phyloP scores from a whole-genome alignment of 2,888 invertebrate genomes.

The Tryphoninae sp. region DNA sequence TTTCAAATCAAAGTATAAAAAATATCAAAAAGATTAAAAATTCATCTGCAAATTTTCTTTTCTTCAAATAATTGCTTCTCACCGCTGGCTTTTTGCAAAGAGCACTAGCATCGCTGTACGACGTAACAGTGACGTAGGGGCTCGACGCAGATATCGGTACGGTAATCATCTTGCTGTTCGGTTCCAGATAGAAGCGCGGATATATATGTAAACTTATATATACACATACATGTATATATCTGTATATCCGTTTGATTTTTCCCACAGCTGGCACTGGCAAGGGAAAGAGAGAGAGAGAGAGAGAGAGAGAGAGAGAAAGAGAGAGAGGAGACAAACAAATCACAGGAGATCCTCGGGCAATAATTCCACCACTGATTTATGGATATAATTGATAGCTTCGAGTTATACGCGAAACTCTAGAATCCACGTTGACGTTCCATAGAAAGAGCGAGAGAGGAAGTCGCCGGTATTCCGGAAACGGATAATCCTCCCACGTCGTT shows the following conservation, averaged over 20 bases:
- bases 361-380: constrained; percentile 26
- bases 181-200: not conserved
- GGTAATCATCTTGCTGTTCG: constrained; percentile 75
- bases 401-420: not conserved
- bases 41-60: not conserved
- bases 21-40: not conserved
- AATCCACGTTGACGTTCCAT: constrained; percentile 25
- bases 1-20: not conserved
- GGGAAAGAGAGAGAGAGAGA: not conserved
- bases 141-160: constrained; percentile 77
- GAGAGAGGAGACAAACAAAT: not conserved
- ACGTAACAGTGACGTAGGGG: constrained; percentile 77
- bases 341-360: not conserved
- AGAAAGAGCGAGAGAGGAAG: constrained; percentile 5
- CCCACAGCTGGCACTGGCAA: not conserved
- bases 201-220: not conserved
- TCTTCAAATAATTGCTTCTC: constrained; percentile 62
- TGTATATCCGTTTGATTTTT: not conserved
- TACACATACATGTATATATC: too few relatives aligned
- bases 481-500: constrained; percentile 22
- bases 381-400: constrained; percentile 34
- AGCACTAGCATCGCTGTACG: constrained; percentile 78
- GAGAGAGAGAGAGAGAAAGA: not conserved
- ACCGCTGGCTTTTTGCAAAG: constrained; percentile 76
- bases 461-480: constrained; percentile 26